These are phyloP conservation scores for Thera obeliscata DNA, from an alignment of 2,888 invertebrate genomes.

Conservation along the genomic window DNA sequence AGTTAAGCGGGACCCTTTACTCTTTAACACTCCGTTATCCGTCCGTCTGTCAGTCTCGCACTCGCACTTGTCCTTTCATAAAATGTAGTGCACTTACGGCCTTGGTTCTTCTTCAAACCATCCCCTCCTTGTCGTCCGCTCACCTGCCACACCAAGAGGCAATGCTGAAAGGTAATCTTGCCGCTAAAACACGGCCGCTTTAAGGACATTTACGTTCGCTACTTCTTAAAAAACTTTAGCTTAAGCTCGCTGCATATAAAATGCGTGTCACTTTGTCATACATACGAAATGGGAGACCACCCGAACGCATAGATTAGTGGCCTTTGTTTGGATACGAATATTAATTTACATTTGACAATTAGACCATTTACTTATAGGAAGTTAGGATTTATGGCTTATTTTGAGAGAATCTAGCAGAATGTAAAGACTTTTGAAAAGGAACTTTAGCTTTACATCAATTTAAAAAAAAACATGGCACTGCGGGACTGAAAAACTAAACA, in stretches of 20 bases:
- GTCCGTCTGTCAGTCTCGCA: too few relatives aligned
- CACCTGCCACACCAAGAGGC: too few relatives aligned
- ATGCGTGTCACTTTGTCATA: constrained; percentile 55
- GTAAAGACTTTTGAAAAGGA: background rate
- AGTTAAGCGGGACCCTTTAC: too few relatives aligned
- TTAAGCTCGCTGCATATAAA: constrained; percentile 48
- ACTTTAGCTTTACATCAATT: too few relatives aligned
- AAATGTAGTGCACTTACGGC: too few relatives aligned
- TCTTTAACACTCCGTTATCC: too few relatives aligned
- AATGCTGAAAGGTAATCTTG: background rate
- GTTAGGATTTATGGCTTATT: constrained; percentile 7
- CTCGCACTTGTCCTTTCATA: too few relatives aligned
- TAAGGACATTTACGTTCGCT: background rate
- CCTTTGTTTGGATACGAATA: constrained; percentile 49
- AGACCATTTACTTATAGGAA: constrained; percentile 26
- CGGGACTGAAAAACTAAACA: too few relatives aligned
- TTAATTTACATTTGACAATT: constrained; percentile 43
- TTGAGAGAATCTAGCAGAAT: background rate
- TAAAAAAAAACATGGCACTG: too few relatives aligned
- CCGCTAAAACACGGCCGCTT: background rate
- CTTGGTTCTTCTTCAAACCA: too few relatives aligned
- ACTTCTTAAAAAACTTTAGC: background rate
- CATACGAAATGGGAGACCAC: constrained; percentile 60
- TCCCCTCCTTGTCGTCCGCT: too few relatives aligned
- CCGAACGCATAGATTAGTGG: constrained; percentile 47